Evolutionary conservation across 1,140 invertebrate species (phyloP), one percentile per base, ranked within the genome.

Genomic region (Cyphomyrmex costatus): DNA sequence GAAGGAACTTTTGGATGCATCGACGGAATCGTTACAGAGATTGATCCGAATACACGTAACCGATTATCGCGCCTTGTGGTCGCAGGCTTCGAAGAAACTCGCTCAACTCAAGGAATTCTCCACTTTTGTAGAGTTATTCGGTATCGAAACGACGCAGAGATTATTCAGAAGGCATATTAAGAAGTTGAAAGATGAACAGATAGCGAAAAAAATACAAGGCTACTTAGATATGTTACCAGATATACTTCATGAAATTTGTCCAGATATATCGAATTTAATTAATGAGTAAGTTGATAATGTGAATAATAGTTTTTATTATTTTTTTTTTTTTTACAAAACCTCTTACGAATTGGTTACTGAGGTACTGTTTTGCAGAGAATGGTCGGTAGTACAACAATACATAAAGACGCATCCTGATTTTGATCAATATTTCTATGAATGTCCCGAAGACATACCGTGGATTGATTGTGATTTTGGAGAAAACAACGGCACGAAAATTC

Each of bases 101-200:
- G 96, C 97, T 65, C 97, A 97, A 85, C 97, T 98, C 90, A 97
- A 98, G 76, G 98, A 99, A 92, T 99, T 98, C 96, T 96, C 97
- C n/a, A 97, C 97, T 88, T 99, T 98, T 94, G 97, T 98, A 65
- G 98, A 99, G 93, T 96, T 98, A 33, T 99, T 99, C 95, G 98
- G 98, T 49, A 96, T 98, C 88, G 98, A 98, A 91, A 97, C 97
- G 84, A 98, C 98, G 21, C 97, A 98, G 92, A 96, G 97, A 92
- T 95, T 98, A 70, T 98, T 98, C 93, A 96, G 97, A 83, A 95
- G 97, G 78, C 98, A 98, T 93, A 97, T 98, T 80, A 98, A 98
- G 91, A 97, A 98, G 92, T 95, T 99, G 27, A 97, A 98, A 91
- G 98, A 98, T 91, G 98, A 98, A 92, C 97, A 98, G 94, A 95